Base-by-base conservation (phyloP, 2,888 invertebrate species). In the Bellardia bayeri region DNA sequence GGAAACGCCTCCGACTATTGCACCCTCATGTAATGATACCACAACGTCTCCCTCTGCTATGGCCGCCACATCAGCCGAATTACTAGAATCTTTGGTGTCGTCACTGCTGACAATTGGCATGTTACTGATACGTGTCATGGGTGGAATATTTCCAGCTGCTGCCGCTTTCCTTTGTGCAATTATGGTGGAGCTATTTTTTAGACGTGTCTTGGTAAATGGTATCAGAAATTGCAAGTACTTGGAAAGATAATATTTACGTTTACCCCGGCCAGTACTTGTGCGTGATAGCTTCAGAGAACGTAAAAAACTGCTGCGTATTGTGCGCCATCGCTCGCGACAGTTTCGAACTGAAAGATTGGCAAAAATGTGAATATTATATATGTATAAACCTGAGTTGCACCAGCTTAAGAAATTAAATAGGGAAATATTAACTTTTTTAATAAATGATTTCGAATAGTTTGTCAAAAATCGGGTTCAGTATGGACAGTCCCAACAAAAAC, bases 251-350 rank as follows among this genome's bases (percentile, higher is more conserved):
- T 92, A 92, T 89, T 92, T 92, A 68, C 93, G 92, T 89, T 92
- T 92, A 54, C 92, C 92, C 0, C 92, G 91, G 0, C 92, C 92
- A 45, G 92, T 92, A 51, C 89, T 91, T 51, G 92, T 92, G 68
- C 92, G 90, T 3, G 92, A 91, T 80, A 92, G 75, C 79, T 92
- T 92, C 40, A 92, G 72, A 45, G 92, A 92, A 4, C 92, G 91
- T 71, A 92, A 71, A 69, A 92, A 92, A 63, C 92, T 92, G 89
- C 92, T 92, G 23, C 92, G 90, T 56, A 92, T 92, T 4, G 92
- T 92, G 74, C 92, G 93, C 92, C 92, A 92, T 71, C 92, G 89
- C 78, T 92, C 92, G 16, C 92, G 91, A 14, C 92, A 92, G 58
- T 92, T 92, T n/a, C 92, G 93, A 49, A 92, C 92, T 92, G 88